Evolutionary conservation across 2,888 invertebrate genomes (phyloP).

Genomic region (Gymnoscelis rufifasciata): DNA sequence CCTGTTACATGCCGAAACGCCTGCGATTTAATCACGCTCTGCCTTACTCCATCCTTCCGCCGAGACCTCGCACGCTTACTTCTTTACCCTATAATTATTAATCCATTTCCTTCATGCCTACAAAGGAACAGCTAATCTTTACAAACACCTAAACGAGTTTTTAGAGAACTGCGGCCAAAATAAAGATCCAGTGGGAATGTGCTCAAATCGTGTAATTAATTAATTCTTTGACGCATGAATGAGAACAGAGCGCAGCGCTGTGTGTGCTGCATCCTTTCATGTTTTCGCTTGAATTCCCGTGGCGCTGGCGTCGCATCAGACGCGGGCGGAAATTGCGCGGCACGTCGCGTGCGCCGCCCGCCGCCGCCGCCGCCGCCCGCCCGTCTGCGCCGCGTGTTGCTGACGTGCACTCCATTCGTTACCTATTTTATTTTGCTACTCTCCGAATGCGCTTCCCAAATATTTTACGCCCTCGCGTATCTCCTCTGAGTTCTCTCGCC

Average conservation of each 20-base stretch:
- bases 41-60: conserved; percentile 66
- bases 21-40: conserved; percentile 73
- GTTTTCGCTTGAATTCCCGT: conserved; percentile 50
- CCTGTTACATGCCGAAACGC: conserved; percentile 75
- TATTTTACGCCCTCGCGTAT: conserved; percentile 37
- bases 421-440: conserved; percentile 56
- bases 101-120: conserved; percentile 62
- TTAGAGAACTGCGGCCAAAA: conserved; percentile 2
- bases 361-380: conserved; percentile 12
- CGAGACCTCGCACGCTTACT: conserved; percentile 66
- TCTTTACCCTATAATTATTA: conserved; percentile 72
- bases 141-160: conserved; percentile 20
- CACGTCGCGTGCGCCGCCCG: conserved; percentile 65
- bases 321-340: conserved; percentile 72
- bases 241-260: conserved; percentile 12
- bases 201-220: conserved; percentile 16
- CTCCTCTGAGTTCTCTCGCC: conserved; percentile 11
- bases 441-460: conserved; percentile 44
- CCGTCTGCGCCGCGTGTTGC: conserved; percentile 47
- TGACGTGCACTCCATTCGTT: conserved; percentile 63
- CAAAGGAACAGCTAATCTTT: conserved; percentile 44
- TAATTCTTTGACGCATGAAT: conserved; percentile 17
- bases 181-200: conserved; percentile 4
- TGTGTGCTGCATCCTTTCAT: conserved; percentile 34
- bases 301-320: conserved; percentile 64